A percentile compares a stretch with the other conserved stretches of the same genome.
These are phyloP conservation scores for Lates calcarifer DNA, from an alignment of 2,113 vertebrate species.

Conservation along the genomic window DNA sequence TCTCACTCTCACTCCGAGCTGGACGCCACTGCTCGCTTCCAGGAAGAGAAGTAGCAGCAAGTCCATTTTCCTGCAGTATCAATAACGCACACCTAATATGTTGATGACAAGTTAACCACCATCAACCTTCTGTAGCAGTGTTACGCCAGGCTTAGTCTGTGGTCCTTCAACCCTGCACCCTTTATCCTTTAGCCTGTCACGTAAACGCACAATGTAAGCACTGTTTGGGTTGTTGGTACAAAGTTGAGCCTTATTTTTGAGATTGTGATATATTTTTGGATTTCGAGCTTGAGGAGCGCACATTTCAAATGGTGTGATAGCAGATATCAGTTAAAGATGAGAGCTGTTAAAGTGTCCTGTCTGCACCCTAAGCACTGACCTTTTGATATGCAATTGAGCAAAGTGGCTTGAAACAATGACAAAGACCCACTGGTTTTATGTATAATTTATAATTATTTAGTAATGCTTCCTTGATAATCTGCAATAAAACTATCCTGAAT, in stretches of 20 bases:
- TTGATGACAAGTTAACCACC: constrained; percentile 12
- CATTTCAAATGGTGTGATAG: constrained; percentile 23
- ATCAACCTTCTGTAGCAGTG: constrained; percentile 40
- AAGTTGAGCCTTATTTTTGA: constrained; percentile 66
- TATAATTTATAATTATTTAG: constrained; percentile 49
- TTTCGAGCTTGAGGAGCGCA: constrained; percentile 1
- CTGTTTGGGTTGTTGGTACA: constrained; percentile 45
- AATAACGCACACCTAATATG: constrained; percentile 12
- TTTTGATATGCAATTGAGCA: constrained; percentile 40
- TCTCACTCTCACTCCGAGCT: background rate
- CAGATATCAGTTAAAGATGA: constrained; percentile 2
- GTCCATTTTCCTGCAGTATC: constrained; percentile 37
- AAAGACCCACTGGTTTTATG: constrained; percentile 41
- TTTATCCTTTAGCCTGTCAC: constrained; percentile 73
- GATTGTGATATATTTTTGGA: constrained; percentile 13
- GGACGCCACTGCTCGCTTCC: constrained; percentile 2
- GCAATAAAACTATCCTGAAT: constrained; percentile 62
- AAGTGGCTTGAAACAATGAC: constrained; percentile 35
- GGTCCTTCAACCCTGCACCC: constrained; percentile 25
- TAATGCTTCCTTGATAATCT: constrained; percentile 43
- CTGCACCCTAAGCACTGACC: constrained; percentile 27
- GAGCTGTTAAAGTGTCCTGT: constrained; percentile 1
- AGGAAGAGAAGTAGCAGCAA: constrained; percentile 10
- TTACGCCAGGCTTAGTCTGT: constrained; percentile 42
- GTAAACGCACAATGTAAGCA: constrained; percentile 76